Conservation (phyloP, 2,888 invertebrate genomes). For the Caenorhabditis sp. region DNA sequence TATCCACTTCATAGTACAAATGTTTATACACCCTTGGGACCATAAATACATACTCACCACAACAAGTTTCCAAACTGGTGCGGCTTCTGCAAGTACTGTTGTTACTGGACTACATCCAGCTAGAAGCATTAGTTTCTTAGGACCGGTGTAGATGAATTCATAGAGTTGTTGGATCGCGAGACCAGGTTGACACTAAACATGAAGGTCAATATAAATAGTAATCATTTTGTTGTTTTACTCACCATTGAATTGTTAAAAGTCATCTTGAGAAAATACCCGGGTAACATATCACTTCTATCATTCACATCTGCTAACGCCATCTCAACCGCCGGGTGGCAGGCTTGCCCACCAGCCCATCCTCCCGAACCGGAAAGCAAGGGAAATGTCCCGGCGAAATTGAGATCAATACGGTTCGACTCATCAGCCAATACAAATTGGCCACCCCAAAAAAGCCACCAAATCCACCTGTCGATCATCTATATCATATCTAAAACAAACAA, state of each 20-base stretch:
- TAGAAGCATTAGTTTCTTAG: constrained; percentile 89
- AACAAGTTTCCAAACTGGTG: constrained; percentile 99
- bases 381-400: constrained; percentile 97
- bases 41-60: constrained; percentile 80
- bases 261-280: constrained; percentile 66
- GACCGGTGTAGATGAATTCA: constrained; percentile 86
- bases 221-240: too few species aligned
- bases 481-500: constrained; percentile 40
- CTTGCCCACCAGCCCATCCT: constrained; percentile 95
- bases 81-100: constrained; percentile 97
- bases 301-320: constrained; percentile 94
- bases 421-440: constrained; percentile 23
- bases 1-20: neutral
- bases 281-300: constrained; percentile 56
- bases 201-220: neutral
- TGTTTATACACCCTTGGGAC: constrained; percentile 2
- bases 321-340: constrained; percentile 87
- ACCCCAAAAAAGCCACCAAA: constrained; percentile 42
- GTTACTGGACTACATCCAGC: constrained; percentile 97
- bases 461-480: constrained; percentile 45
- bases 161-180: constrained; percentile 97
- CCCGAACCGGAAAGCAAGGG: constrained; percentile 81
- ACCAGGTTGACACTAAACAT: constrained; percentile 91
- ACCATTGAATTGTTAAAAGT: constrained; percentile 70
- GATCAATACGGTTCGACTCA: constrained; percentile 50